Base-by-base conservation (phyloP, 2,888 invertebrate genomes). In the Celastrina argiolus region DNA sequence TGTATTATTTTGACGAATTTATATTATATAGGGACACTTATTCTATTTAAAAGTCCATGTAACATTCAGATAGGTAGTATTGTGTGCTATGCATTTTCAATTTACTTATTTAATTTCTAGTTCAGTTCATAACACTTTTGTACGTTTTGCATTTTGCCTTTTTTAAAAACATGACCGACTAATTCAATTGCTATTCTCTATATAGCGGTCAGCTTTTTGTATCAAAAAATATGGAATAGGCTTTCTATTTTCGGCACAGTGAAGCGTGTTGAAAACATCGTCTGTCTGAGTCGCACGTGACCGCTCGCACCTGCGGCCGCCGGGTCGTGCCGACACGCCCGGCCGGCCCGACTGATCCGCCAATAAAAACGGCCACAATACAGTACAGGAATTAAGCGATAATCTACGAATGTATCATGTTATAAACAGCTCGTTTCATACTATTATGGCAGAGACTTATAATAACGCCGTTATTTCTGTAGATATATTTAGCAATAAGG, bases 241-340 rank as follows among this genome's bases (percentile, higher is more conserved):
- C 22, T 66, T 41, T 58, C 42, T 41, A 8, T 58, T 58, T 42
- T 41, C 42, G 8, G 16, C 31, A 12, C 26, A 42, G 6, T 1
- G 22, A 73, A 70, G 75, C 72, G 75, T 74, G 73, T 73, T 74
- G 71, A 80, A 79, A 36, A 36, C 61, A 36, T 61, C 39, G 14
- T 80, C 77, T 74, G 76, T 77, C 74, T 76, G 73, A 71, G 74
- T 69, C 75, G 81, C 78, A 82, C 84, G 85, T 85, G 84, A 83
- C 83, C 74, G 78, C 74, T 72, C 75, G 76, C 85, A 85, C 81
- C 85, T 84, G 84, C 80, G 77, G 74, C 75, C 80, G 77, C 73
- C 75, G 74, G 76, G 71, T 75, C 79, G 81, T 79, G 80, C 77
- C 79, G 81, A 78, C 79, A 82, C 78, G 81, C 78, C 74, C 76